Evolutionary conservation across 2,797 vertebrate genomes (phyloP).

Genomic region (Betta splendens): DNA sequence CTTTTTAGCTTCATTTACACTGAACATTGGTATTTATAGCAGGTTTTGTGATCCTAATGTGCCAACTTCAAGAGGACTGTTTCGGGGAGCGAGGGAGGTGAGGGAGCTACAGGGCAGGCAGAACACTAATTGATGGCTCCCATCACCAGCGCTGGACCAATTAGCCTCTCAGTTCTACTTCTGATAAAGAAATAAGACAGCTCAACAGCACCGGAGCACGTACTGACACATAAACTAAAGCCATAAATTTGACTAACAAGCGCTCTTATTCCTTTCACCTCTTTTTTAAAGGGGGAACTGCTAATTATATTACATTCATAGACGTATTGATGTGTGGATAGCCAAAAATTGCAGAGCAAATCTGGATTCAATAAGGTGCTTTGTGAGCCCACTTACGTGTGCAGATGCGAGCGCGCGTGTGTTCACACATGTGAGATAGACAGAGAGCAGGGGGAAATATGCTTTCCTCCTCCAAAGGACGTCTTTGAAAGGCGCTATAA

Average conservation of each 20-base stretch:
- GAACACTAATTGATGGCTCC: conserved; percentile 83
- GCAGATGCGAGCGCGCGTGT: conserved; percentile 19
- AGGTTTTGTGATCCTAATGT: conserved; percentile 85
- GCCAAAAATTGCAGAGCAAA: conserved; percentile 63
- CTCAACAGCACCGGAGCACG: conserved; percentile 73
- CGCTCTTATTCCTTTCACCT: conserved; percentile 66
- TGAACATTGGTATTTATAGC: conserved; percentile 87
- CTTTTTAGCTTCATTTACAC: conserved; percentile 85
- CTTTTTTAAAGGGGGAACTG: conserved; percentile 63
- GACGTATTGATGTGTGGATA: conserved; percentile 72
- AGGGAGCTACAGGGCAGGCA: conserved; percentile 71
- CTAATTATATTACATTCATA: conserved; percentile 78
- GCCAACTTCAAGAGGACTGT: conserved; percentile 78
- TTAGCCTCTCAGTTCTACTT: conserved; percentile 80
- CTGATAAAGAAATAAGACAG: conserved; percentile 82
- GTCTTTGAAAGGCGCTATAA: conserved; percentile 56
- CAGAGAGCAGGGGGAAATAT: conserved; percentile 27
- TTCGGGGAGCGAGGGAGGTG: conserved; percentile 64
- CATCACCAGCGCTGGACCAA: conserved; percentile 80
- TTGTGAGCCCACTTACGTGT: conserved; percentile 44
- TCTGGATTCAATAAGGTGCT: conserved; percentile 70
- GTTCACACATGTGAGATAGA: conserved; percentile 6
- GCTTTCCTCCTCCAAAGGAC: conserved; percentile 60
- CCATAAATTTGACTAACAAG: conserved; percentile 84
- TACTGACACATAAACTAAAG: conserved; percentile 77